Conservation (phyloP, 2,888 invertebrate genomes). For the Melieria picta region DNA sequence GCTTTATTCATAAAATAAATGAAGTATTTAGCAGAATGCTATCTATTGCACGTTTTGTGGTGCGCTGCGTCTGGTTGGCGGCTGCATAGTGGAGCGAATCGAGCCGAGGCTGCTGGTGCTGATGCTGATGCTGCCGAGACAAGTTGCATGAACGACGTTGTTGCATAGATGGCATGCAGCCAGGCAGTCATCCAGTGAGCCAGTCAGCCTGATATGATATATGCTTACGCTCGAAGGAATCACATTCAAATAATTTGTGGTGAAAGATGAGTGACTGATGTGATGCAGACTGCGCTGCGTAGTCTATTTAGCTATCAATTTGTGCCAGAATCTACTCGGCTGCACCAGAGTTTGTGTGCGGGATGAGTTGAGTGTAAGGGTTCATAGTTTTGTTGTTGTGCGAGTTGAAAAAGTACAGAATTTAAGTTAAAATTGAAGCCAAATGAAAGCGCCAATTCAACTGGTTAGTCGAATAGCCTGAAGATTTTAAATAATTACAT, state of each 20-base stretch:
- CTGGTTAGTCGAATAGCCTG: too few species aligned
- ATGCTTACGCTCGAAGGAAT: constrained; percentile 25
- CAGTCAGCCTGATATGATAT: constrained; percentile 5
- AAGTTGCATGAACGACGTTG: constrained; percentile 3
- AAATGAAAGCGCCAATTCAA: too few species aligned
- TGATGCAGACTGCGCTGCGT: neutral
- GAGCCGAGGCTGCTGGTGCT: neutral
- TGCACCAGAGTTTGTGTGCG: too few species aligned
- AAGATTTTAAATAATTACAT: too few species aligned
- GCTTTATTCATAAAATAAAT: constrained; percentile 58
- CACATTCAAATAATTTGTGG: constrained; percentile 39
- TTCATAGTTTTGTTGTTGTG: too few species aligned
- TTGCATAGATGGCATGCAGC: neutral
- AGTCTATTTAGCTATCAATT: too few species aligned
- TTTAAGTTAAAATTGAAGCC: too few species aligned
- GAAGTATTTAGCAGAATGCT: constrained; percentile 54
- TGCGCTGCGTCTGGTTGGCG: constrained; percentile 15
- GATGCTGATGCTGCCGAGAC: neutral
- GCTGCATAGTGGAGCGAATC: constrained; percentile 2
- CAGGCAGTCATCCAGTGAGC: neutral
- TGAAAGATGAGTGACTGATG: constrained; percentile 39
- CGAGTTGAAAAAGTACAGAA: too few species aligned
- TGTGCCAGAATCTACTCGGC: too few species aligned
- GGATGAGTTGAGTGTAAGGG: too few species aligned
- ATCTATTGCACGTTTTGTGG: constrained; percentile 32